Evolutionary conservation across 2,113 vertebrate species (phyloP), one percentile per base, ranked within the genome.

Genomic region (Callithrix jacchus): DNA sequence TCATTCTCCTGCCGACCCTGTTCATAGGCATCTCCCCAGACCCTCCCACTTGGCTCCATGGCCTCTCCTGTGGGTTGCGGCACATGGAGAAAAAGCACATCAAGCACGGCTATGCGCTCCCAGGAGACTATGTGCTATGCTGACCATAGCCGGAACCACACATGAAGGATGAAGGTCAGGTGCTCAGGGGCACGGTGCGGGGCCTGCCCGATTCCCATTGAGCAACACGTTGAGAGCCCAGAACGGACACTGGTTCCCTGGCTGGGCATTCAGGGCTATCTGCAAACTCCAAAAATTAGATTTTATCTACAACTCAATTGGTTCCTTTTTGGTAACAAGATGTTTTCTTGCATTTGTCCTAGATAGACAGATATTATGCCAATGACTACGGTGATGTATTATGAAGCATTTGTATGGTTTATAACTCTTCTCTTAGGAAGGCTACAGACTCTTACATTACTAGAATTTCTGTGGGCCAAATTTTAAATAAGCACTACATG

Each of bases 1-100:
- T 37, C 4, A 2, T 35, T 8, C 11, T 56, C 61, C 45, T 9
- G 5, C 20, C 10, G 8, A 3, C 1, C 13, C 49, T 49, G 5
- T 12, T 13, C 32, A 16, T 18, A 88, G 49, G 20, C 35, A 17
- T 11, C n/a, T 83, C 16, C 54, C 37, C 16, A 13, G 13, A 25
- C 6, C 27, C 1, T 14, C 3, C 16, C 21, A 3, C 27, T 64
- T 0, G 1, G 30, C 49, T 9, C 47, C 1, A 2, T 1, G n/a
- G 45, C 23, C 13, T 74, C 40, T 16, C 10, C 8, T 8, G 21
- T 30, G 73, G 47, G 58, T 35, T 37, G 56, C 3, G n/a, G 47
- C 30, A 17, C 17, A 25, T 17, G 32, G 12, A 47, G 70, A 30
- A 66, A 47, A n/a, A 17, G 23, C 35, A 5, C 12, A 6, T 21